Base-by-base conservation (phyloP, 2,888 invertebrate species). In the Pardosa pseudoannulata region DNA sequence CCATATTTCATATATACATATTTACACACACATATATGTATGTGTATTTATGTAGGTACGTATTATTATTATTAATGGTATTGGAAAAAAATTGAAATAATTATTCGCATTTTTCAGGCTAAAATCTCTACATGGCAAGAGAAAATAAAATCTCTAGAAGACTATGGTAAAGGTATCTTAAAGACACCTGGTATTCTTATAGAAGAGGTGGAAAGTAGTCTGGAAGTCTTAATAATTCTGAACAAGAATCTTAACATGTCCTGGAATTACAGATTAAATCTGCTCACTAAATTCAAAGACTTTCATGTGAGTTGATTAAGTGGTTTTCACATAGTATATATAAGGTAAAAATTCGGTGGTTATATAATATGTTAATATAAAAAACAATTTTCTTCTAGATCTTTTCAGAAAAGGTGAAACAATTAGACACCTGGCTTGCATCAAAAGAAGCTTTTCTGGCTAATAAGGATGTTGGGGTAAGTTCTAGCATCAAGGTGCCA, bases 361-460 rank as follows among this genome's bases (percentile, higher is more conserved):
- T n/a, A n/a, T n/a, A n/a, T n/a, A n/a, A n/a, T n/a, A n/a, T n/a
- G n/a, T n/a, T n/a, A n/a, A 46, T 46, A 9, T 9, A 9, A 9
- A 46, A 9, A 46, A 46, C n/a, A 6, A 23, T 56, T 46, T 91
- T 83, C 91, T 92, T 92, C 46, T 91, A 91, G 90, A 93, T 95
- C 72, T 95, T 97, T 91, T 95, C 95, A 91, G 96, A 97, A 90
- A 96, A 96, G 91, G 96, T 96, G 6, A 95, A 96, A 89, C 96
- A 96, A 92, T 95, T 96, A 0, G 97, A 98, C 90, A 94, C 95
- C 90, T 98, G 98, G 97, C 93, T 99, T 64, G 95, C 97, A 0
- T 95, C 95, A 46, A 98, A 98, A 91, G 98, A 99, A 91, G 98
- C 98, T 0, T 97, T 98, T 93, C 93, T 99, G 13, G 96, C 97